Percentiles rank a stretch among this genome's conserved stretches.
Evolutionary conservation across 2,113 vertebrate genomes (phyloP).

Genomic region (Nansenia antarctica): DNA sequence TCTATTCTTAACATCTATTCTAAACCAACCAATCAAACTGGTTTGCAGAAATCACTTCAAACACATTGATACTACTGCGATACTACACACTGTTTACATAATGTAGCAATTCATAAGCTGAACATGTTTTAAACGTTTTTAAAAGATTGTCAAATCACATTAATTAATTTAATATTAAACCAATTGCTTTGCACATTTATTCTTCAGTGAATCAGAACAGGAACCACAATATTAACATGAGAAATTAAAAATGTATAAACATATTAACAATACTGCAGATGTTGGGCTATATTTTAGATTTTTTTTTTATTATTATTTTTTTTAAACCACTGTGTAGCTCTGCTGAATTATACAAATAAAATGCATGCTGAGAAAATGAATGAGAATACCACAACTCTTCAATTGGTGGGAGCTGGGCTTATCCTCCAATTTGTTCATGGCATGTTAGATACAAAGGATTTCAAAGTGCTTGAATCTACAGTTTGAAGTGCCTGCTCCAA

Average conservation of each 20-base stretch:
- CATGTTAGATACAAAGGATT: conserved; percentile 43
- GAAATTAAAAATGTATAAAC: conserved; percentile 23
- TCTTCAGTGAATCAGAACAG: conserved; percentile 34
- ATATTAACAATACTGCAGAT: conserved; percentile 17
- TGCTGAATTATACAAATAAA: conserved; percentile 31
- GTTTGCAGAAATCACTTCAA: not conserved
- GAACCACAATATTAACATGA: not conserved
- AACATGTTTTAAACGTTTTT: conserved; percentile 10
- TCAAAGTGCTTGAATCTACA: conserved; percentile 44
- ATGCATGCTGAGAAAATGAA: conserved; percentile 51
- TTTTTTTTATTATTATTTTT: not conserved
- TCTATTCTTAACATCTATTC: not conserved
- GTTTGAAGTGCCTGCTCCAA: conserved; percentile 62
- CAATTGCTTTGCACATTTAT: conserved; percentile 41
- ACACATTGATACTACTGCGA: not conserved
- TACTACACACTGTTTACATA: not conserved
- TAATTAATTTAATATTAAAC: conserved; percentile 19
- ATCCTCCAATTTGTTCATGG: conserved; percentile 46
- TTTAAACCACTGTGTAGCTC: conserved; percentile 18
- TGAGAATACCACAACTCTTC: conserved; percentile 39
- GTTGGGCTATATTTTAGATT: conserved; percentile 14
- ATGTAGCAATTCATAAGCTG: not conserved
- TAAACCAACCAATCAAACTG: not conserved
- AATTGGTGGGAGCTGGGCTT: conserved; percentile 35
- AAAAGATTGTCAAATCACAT: conserved; percentile 12